Evolutionary conservation across 2,113 vertebrate genomes (phyloP).

Genomic region (Oenanthe oenanthe): DNA sequence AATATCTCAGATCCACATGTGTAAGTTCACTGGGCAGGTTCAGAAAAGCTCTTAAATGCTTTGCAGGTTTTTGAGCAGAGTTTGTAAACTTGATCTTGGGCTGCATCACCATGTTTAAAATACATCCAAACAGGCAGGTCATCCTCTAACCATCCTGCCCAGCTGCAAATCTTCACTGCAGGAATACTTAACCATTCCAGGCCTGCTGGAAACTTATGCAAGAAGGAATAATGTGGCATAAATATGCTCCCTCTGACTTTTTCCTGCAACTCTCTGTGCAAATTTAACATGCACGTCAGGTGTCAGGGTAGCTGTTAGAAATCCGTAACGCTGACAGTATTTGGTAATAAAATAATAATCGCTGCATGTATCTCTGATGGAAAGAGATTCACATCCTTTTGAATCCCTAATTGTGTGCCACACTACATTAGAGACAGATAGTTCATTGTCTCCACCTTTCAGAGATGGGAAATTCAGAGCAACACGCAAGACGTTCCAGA

Average conservation of each 20-base stretch:
- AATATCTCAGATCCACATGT: background rate
- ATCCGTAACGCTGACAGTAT: constrained; percentile 64
- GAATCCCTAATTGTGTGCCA: constrained; percentile 77
- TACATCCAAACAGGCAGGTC: background rate
- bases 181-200: background rate
- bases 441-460: constrained; percentile 70
- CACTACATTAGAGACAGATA: constrained; percentile 74
- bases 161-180: background rate
- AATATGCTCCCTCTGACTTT: background rate
- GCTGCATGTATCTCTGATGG: constrained; percentile 68
- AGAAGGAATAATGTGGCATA: background rate
- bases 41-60: background rate
- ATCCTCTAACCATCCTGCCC: background rate
- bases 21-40: background rate
- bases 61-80: background rate
- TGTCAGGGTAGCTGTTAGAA: constrained; percentile 50
- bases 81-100: background rate
- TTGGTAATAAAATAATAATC: constrained; percentile 78
- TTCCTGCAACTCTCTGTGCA: background rate
- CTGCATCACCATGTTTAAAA: background rate
- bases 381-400: constrained; percentile 77
- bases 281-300: constrained; percentile 63
- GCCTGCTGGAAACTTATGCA: background rate
- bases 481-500: constrained; percentile 70
- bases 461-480: constrained; percentile 74